Evolutionary conservation across 2,888 invertebrate species (phyloP).

Genomic region (Micoletzkya japonica): DNA sequence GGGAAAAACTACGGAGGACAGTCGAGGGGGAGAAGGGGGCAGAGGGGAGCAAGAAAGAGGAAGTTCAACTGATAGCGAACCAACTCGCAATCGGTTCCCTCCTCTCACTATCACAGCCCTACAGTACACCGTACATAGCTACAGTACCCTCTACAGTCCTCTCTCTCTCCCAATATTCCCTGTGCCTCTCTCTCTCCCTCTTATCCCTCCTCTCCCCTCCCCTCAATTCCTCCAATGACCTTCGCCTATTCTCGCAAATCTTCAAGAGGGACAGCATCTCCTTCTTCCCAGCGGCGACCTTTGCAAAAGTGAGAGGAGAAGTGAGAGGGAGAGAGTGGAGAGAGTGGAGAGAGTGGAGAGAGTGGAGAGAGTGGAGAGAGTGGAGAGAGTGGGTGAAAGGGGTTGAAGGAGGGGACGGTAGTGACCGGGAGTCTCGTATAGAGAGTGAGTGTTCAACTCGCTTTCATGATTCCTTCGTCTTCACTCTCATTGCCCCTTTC

Average conservation of each 20-base stretch:
- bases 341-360: background rate
- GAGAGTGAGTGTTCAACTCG: background rate
- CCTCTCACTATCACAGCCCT: too few species aligned
- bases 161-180: too few species aligned
- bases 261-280: background rate
- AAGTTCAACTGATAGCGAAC: too few species aligned
- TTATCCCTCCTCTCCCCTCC: background rate
- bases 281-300: conserved; percentile 19
- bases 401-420: too few species aligned
- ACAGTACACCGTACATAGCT: too few species aligned
- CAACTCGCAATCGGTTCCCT: too few species aligned
- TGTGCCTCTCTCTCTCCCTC: conserved; percentile 14
- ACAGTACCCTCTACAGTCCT: too few species aligned
- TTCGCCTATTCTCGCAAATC: conserved; percentile 1
- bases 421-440: too few species aligned
- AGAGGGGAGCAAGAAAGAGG: too few species aligned
- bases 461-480: background rate
- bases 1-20: too few species aligned
- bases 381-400: background rate
- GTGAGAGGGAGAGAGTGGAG: background rate
- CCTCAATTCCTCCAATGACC: background rate
- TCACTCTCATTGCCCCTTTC: background rate
- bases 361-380: background rate
- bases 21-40: too few species aligned
- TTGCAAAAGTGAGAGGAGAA: background rate